Percentiles rank a stretch among this genome's conserved stretches.
These are phyloP conservation scores for Sebastes minor DNA, from an alignment of 2,797 vertebrate genomes.

Conservation along the genomic window DNA sequence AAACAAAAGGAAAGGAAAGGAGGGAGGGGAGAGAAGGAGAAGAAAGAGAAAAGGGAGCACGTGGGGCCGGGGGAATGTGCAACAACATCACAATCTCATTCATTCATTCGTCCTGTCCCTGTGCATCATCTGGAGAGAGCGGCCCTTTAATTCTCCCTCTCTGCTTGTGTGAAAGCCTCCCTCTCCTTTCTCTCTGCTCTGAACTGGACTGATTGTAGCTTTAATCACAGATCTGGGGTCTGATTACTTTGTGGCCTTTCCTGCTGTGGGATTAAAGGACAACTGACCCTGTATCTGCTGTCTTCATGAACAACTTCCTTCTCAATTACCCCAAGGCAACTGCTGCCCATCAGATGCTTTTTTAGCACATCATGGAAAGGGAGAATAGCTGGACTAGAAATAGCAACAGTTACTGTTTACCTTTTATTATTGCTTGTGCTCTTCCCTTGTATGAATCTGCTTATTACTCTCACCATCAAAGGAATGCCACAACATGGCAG, in stretches of 20 bases:
- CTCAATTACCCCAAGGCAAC: background rate
- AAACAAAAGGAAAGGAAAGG: slow-evolving; percentile 76
- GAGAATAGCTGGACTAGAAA: slow-evolving; percentile 6
- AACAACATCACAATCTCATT: slow-evolving; percentile 76
- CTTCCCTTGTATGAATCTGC: background rate
- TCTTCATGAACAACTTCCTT: slow-evolving; percentile 23
- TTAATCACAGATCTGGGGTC: slow-evolving; percentile 65
- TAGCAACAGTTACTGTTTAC: slow-evolving; percentile 21
- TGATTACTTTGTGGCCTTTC: slow-evolving; percentile 59
- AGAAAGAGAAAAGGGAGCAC: slow-evolving; percentile 58
- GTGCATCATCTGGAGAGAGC: slow-evolving; percentile 62
- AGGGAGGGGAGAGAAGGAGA: slow-evolving; percentile 31
- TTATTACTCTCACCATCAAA: slow-evolving; percentile 25
- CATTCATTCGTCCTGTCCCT: slow-evolving; percentile 59
- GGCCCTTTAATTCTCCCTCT: slow-evolving; percentile 57
- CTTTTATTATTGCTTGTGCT: slow-evolving; percentile 39
- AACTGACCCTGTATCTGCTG: slow-evolving; percentile 36
- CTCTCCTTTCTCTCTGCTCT: slow-evolving; percentile 37
- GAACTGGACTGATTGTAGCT: slow-evolving; percentile 44
- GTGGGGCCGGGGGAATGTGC: slow-evolving; percentile 74
- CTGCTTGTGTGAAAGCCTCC: slow-evolving; percentile 37
- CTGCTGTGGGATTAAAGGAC: slow-evolving; percentile 48
- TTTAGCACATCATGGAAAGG: background rate
- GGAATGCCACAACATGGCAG: slow-evolving; percentile 15
- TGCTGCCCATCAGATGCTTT: slow-evolving; percentile 17